A percentile compares a stretch with the other conserved stretches of the same genome.
phyloP scores from a whole-genome alignment of 2,797 vertebrate genomes.

The Hippoglossus hippoglossus region DNA sequence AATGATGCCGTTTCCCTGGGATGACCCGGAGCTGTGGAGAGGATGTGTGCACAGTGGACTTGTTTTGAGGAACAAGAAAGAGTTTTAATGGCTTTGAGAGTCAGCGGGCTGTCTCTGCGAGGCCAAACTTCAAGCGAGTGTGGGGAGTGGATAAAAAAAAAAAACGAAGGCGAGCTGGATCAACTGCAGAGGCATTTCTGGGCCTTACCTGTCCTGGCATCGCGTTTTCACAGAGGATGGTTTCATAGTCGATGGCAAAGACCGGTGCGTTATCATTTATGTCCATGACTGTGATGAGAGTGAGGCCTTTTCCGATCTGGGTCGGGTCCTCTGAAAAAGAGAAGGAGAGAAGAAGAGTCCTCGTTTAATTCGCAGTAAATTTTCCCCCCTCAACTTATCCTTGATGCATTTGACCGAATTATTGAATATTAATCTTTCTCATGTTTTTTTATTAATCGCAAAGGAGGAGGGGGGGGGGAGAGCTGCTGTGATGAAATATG shows the following conservation, averaged over 20 bases:
- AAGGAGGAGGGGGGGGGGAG: constrained; percentile 11
- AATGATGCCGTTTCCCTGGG: constrained; percentile 61
- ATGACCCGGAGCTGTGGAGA: constrained; percentile 57
- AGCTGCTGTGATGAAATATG: constrained; percentile 63
- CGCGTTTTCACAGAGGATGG: constrained; percentile 92
- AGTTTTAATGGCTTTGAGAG: constrained; percentile 65
- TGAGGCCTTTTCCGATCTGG: constrained; percentile 91
- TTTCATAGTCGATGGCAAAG: constrained; percentile 95
- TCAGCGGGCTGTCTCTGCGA: constrained; percentile 56
- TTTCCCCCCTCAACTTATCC: constrained; percentile 26
- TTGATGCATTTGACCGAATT: constrained; percentile 42
- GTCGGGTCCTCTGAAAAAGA: constrained; percentile 90
- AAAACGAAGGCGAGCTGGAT: constrained; percentile 16
- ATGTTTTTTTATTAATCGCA: constrained; percentile 73
- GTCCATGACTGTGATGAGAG: constrained; percentile 91
- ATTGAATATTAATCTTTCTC: constrained; percentile 68
- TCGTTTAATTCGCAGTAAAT: constrained; percentile 12
- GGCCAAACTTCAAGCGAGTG: constrained; percentile 49
- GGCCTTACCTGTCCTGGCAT: constrained; percentile 89
- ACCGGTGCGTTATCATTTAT: constrained; percentile 97
- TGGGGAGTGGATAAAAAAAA: constrained; percentile 17
- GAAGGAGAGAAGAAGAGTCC: constrained; percentile 17
- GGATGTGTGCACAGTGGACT: constrained; percentile 27
- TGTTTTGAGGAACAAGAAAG: constrained; percentile 59
- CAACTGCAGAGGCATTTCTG: constrained; percentile 23